phyloP scores from a whole-genome alignment of 1,140 invertebrate species.

The Panagrolaimus sp. region DNA sequence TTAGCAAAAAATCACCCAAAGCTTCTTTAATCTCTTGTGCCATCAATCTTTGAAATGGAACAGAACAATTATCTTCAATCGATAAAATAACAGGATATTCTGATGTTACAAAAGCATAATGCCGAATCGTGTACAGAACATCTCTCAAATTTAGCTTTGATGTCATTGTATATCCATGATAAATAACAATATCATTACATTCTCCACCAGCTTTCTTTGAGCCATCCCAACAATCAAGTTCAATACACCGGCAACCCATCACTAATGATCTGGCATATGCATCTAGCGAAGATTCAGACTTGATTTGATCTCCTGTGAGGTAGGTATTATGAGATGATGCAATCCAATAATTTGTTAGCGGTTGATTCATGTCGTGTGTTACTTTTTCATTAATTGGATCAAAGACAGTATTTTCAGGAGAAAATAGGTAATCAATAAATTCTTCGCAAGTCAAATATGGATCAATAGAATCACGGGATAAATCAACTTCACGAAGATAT shows the following conservation, averaged over 20 bases:
- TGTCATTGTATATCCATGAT: slow-evolving; percentile 92
- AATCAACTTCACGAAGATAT: slow-evolving; percentile 43
- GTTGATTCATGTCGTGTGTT: slow-evolving; percentile 84
- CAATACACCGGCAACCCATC: slow-evolving; percentile 56
- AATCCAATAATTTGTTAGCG: slow-evolving; percentile 94
- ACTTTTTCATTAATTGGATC: slow-evolving; percentile 64
- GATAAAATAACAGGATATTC: slow-evolving; percentile 93
- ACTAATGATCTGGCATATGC: slow-evolving; percentile 80
- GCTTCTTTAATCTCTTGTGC: slow-evolving; percentile 79
- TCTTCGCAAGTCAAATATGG: slow-evolving; percentile 37
- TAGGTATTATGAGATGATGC: slow-evolving; percentile 98
- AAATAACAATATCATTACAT: slow-evolving; percentile 65
- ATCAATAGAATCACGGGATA: slow-evolving; percentile 33
- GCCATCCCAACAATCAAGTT: slow-evolving; percentile 58
- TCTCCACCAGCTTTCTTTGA: slow-evolving; percentile 38
- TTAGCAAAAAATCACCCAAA: slow-evolving; percentile 68
- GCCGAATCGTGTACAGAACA: slow-evolving; percentile 87
- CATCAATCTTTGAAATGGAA: slow-evolving; percentile 92
- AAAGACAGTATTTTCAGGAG: slow-evolving; percentile 50
- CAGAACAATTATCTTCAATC: slow-evolving; percentile 94
- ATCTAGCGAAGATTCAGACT: slow-evolving; percentile 87
- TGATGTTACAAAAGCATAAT: slow-evolving; percentile 86
- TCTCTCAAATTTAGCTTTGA: slow-evolving; percentile 91
- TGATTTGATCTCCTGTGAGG: slow-evolving; percentile 91
- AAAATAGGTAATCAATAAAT: slow-evolving; percentile 54